Conservation (phyloP, 2,113 vertebrate species). For the Pelodiscus sinensis region DNA sequence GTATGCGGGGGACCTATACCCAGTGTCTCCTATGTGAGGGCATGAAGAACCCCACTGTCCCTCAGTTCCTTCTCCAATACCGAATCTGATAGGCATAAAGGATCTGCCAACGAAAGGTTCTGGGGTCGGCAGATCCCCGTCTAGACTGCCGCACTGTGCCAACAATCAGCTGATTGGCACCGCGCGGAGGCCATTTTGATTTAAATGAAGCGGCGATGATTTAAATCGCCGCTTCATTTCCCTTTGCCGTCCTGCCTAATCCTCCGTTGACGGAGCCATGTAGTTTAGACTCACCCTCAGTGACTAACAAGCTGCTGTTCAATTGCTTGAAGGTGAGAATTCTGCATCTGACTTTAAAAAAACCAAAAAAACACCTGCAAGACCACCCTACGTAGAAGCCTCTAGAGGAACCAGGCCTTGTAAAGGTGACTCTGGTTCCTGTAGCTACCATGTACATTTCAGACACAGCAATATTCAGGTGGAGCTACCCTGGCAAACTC, state of each 20-base stretch:
- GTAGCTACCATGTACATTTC: not conserved
- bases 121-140: too few species aligned
- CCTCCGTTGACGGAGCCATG: too few species aligned
- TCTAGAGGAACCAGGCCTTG: not conserved
- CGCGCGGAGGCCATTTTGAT: too few species aligned
- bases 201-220: too few species aligned
- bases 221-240: too few species aligned
- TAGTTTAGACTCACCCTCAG: not conserved
- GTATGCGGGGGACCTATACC: not conserved
- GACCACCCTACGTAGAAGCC: not conserved
- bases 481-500: not conserved
- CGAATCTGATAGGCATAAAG: not conserved
- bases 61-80: not conserved
- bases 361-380: not conserved
- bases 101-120: too few species aligned
- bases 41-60: not conserved
- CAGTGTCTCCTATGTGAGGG: not conserved
- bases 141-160: too few species aligned
- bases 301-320: not conserved
- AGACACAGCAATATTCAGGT: not conserved
- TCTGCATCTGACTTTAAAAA: not conserved
- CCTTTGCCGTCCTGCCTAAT: too few species aligned
- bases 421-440: not conserved
- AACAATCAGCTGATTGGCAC: too few species aligned
- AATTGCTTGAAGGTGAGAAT: not conserved